Conservation (phyloP, 2,888 invertebrate species). For the Gastrophysa polygoni region DNA sequence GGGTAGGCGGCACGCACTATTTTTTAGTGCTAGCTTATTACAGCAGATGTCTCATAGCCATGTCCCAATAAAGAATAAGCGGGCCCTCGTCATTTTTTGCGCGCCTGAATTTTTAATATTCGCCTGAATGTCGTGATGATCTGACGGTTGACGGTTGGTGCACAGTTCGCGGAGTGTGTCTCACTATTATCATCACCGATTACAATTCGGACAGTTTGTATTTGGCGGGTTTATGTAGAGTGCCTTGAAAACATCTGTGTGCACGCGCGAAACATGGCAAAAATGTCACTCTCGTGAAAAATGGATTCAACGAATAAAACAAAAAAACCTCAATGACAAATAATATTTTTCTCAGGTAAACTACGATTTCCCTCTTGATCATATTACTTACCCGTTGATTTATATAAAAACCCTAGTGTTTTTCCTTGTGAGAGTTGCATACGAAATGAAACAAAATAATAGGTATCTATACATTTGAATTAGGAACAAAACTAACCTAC, state of each 20-base stretch:
- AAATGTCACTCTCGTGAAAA: constrained; percentile 40
- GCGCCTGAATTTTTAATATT: constrained; percentile 60
- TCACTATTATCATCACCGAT: constrained; percentile 15
- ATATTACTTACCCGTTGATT: too few relatives aligned
- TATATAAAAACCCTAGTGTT: too few relatives aligned
- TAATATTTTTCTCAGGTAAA: constrained; percentile 40
- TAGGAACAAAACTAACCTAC: too few relatives aligned
- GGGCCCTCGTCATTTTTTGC: constrained; percentile 58
- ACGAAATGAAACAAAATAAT: too few relatives aligned
- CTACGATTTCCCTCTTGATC: not conserved
- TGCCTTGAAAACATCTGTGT: constrained; percentile 45
- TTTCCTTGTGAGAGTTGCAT: too few relatives aligned
- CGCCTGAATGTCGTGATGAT: constrained; percentile 53
- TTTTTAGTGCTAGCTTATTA: constrained; percentile 70
- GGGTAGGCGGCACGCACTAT: constrained; percentile 66
- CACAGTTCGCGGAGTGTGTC: constrained; percentile 31
- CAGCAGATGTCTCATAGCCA: constrained; percentile 69
- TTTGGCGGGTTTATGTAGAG: constrained; percentile 48
- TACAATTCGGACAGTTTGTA: constrained; percentile 43
- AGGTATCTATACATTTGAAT: too few relatives aligned
- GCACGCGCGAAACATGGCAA: constrained; percentile 38
- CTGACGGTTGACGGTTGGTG: constrained; percentile 46
- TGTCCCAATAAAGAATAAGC: constrained; percentile 61
- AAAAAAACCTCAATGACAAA: constrained; percentile 40
- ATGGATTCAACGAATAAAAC: constrained; percentile 41